phyloP scores from a whole-genome alignment of 2,888 invertebrate genomes.

The Lasius fuliginosus region DNA sequence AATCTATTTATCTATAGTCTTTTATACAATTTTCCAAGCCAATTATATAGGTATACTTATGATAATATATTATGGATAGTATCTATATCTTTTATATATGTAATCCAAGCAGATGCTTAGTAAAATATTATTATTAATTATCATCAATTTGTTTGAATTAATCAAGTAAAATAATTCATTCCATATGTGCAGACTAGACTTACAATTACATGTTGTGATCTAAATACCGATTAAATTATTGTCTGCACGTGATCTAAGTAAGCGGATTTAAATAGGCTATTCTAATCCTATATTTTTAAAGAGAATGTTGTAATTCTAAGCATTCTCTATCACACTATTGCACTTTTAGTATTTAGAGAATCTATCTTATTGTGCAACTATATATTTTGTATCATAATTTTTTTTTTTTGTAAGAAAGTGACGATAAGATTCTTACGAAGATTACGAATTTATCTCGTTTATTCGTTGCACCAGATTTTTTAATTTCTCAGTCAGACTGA shows the following conservation, averaged over 20 bases:
- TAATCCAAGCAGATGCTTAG: not conserved
- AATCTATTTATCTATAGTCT: not conserved
- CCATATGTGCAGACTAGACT: not conserved
- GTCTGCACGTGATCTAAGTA: not conserved
- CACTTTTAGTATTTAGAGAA: not conserved
- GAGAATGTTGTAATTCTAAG: not conserved
- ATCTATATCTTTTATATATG: not conserved
- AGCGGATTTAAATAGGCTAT: not conserved
- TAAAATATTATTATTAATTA: slow-evolving; percentile 4
- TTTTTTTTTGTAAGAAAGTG: not conserved
- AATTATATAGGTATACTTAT: no score
- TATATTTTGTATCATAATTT: not conserved
- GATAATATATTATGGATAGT: not conserved
- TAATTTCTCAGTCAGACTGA: not conserved
- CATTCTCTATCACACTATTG: not conserved
- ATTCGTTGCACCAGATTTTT: not conserved
- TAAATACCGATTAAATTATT: slow-evolving; percentile 21
- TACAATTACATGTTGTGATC: not conserved
- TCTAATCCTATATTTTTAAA: not conserved
- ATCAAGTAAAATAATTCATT: slow-evolving; percentile 3
- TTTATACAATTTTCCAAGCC: not conserved
- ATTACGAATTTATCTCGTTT: not conserved
- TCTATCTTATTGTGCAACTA: not conserved
- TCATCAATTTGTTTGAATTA: slow-evolving; percentile 1
- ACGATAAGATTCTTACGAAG: not conserved